These are phyloP conservation scores for Petromus typicus DNA, from an alignment of 2,113 vertebrate species.

Conservation along the genomic window DNA sequence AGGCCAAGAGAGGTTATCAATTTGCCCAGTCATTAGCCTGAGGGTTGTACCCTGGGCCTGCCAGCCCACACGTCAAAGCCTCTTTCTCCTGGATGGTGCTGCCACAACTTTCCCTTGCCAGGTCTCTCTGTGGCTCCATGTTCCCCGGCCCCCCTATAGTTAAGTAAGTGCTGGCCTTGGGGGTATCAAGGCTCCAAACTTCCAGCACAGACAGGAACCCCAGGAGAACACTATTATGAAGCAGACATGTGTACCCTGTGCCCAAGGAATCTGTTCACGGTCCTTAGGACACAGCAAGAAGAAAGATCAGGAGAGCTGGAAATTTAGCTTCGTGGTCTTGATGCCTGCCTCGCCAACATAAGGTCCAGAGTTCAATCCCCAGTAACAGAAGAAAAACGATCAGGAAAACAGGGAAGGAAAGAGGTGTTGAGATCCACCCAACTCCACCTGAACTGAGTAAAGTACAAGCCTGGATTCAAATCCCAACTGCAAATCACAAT, in stretches of 20 bases:
- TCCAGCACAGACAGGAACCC: background rate
- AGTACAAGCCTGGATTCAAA: background rate
- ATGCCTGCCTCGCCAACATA: too few species aligned
- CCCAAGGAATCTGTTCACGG: background rate
- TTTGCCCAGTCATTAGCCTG: background rate
- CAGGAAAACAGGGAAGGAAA: background rate
- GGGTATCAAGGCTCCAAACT: background rate
- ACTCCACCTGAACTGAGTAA: background rate
- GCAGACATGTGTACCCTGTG: background rate
- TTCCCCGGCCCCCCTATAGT: background rate
- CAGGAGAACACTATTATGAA: background rate
- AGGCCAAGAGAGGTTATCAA: background rate
- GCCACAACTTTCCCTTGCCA: too few species aligned
- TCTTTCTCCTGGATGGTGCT: background rate
- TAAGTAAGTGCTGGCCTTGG: background rate
- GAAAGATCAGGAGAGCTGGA: too few species aligned
- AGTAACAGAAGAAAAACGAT: too few species aligned
- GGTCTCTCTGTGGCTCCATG: background rate
- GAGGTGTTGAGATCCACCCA: background rate
- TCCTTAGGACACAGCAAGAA: background rate
- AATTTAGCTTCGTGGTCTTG: too few species aligned
- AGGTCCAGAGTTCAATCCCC: too few species aligned
- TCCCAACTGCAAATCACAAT: too few species aligned
- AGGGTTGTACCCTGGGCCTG: background rate
- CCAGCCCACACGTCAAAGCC: background rate